Conservation (phyloP, 2,797 vertebrate genomes). For the Sternarchorhynchus goeldii region DNA sequence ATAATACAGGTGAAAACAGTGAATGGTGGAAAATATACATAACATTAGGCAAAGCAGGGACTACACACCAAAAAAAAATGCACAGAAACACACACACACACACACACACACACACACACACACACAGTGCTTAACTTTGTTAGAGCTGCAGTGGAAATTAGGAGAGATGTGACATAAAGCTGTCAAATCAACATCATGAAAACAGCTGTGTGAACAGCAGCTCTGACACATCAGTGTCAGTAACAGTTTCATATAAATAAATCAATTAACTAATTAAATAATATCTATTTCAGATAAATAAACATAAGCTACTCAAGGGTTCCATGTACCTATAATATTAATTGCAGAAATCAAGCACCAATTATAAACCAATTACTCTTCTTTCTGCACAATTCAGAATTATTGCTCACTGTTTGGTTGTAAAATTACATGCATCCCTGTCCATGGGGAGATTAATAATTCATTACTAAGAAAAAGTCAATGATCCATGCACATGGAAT, state of each 20-base stretch:
- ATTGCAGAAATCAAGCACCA: slow-evolving; percentile 44
- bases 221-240: slow-evolving; percentile 14
- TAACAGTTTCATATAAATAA: background rate
- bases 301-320: slow-evolving; percentile 42
- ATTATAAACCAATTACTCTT: slow-evolving; percentile 45
- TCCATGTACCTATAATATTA: slow-evolving; percentile 40
- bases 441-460: slow-evolving; percentile 47
- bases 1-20: no score
- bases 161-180: slow-evolving; percentile 23
- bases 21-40: no score
- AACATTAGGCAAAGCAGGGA: no score
- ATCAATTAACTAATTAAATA: slow-evolving; percentile 18
- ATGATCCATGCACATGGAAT: slow-evolving; percentile 53
- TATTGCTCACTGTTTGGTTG: slow-evolving; percentile 30
- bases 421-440: slow-evolving; percentile 49
- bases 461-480: slow-evolving; percentile 46
- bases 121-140: background rate
- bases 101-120: no score
- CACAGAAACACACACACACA: no score
- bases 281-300: slow-evolving; percentile 27
- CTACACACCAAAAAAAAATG: no score
- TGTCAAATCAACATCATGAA: slow-evolving; percentile 35
- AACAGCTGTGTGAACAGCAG: slow-evolving; percentile 29
- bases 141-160: no score
- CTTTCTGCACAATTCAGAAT: slow-evolving; percentile 34